Evolutionary conservation across 2,888 invertebrate species (phyloP).

Genomic region (Dinocampus coccinellae): DNA sequence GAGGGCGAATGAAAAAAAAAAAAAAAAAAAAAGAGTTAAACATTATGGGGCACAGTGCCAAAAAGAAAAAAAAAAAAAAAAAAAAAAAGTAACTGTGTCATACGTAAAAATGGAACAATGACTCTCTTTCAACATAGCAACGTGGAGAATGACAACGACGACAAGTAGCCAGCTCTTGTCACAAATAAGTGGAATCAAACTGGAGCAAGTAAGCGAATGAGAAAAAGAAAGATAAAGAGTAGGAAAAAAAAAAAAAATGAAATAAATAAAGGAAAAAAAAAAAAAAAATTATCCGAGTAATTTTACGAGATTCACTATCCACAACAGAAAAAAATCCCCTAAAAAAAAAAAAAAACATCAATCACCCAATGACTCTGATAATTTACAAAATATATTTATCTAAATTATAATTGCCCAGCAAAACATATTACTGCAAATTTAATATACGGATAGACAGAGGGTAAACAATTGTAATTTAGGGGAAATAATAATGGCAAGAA

Average conservation of each 20-base stretch:
- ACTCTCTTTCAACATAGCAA: slow-evolving; percentile 22
- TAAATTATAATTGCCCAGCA: slow-evolving; percentile 8
- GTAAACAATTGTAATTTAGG: slow-evolving; percentile 4
- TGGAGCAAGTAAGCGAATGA: background rate
- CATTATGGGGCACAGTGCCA: slow-evolving; percentile 45
- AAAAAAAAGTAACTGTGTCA: slow-evolving; percentile 34
- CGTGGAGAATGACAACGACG: slow-evolving; percentile 8
- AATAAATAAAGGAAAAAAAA: no score
- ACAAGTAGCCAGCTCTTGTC: background rate
- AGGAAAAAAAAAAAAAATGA: background rate
- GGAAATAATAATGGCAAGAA: background rate
- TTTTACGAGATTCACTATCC: no score
- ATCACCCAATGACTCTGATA: slow-evolving; percentile 1
- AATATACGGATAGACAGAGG: slow-evolving; percentile 21
- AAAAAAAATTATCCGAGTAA: no score
- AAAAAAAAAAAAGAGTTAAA: no score
- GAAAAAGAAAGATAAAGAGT: background rate
- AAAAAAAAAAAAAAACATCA: no score
- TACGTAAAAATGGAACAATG: slow-evolving; percentile 44
- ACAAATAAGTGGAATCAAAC: background rate
- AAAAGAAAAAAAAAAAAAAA: slow-evolving; percentile 11
- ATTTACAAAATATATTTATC: slow-evolving; percentile 18
- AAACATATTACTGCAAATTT: slow-evolving; percentile 26
- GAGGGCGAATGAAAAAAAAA: slow-evolving; percentile 5
- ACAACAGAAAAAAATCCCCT: no score